A percentile compares a stretch with the other conserved stretches of the same genome.
phyloP scores from a whole-genome alignment of 1,140 invertebrate genomes.

The Hyles euphorbiae region DNA sequence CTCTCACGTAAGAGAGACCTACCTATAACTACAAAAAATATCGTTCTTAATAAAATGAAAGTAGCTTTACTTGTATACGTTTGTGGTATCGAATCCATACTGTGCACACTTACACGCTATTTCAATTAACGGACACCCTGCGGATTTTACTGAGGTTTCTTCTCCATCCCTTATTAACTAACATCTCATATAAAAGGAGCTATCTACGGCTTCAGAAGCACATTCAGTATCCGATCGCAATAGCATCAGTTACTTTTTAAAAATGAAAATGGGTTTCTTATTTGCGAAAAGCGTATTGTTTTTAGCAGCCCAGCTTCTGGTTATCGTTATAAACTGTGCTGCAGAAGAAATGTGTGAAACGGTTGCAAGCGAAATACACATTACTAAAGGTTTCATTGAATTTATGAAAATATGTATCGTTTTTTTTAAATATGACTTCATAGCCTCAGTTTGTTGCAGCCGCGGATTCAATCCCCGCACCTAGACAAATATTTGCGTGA shows the following conservation, averaged over 20 bases:
- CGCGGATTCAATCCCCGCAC: not conserved
- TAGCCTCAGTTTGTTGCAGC: no score
- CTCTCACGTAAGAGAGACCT: no score
- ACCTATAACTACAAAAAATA: no score
- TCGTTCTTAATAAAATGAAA: not conserved
- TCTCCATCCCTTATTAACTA: conserved; percentile 6
- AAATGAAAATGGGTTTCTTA: conserved; percentile 11
- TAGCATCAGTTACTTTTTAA: not conserved
- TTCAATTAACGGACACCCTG: conserved; percentile 28
- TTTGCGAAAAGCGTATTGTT: conserved; percentile 16
- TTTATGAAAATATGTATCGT: not conserved
- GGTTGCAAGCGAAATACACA: conserved; percentile 56
- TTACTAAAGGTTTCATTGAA: conserved; percentile 52
- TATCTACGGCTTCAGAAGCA: conserved; percentile 4
- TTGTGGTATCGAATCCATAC: not conserved
- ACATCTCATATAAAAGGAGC: conserved; percentile 19
- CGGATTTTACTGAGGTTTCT: conserved; percentile 17
- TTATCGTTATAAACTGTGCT: conserved; percentile 28
- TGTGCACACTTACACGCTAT: conserved; percentile 24
- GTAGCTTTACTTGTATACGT: not conserved
- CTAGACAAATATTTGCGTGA: no score
- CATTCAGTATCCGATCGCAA: not conserved
- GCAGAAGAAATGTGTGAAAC: conserved; percentile 63
- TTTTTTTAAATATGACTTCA: conserved; percentile 4
- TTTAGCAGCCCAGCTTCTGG: conserved; percentile 24